phyloP scores from a whole-genome alignment of 2,797 vertebrate species.

The Danionella dracula region DNA sequence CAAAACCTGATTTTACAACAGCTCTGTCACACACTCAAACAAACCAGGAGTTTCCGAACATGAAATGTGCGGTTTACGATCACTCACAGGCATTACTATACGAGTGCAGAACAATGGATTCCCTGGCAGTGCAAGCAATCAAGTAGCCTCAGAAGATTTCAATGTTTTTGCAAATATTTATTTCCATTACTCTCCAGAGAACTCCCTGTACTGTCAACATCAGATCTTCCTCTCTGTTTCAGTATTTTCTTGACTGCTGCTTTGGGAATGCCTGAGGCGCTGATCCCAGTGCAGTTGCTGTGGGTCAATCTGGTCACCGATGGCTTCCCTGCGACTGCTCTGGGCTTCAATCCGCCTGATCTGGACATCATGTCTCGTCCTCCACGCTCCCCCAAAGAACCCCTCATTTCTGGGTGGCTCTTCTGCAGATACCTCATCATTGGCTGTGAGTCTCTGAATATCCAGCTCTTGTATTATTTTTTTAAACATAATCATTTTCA shows the following conservation, averaged over 20 bases:
- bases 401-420: slow-evolving; percentile 73
- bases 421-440: slow-evolving; percentile 77
- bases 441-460: slow-evolving; percentile 61
- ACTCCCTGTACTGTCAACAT: too few relatives aligned
- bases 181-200: too few relatives aligned
- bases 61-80: too few relatives aligned
- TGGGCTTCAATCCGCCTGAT: slow-evolving; percentile 76
- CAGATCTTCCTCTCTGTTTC: not conserved
- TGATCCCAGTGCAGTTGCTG: slow-evolving; percentile 74
- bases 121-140: too few relatives aligned
- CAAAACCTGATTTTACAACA: too few relatives aligned
- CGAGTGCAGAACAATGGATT: too few relatives aligned
- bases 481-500: not conserved
- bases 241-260: slow-evolving; percentile 76
- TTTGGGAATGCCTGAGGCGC: slow-evolving; percentile 74
- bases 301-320: slow-evolving; percentile 77
- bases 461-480: not conserved
- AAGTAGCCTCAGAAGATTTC: too few relatives aligned
- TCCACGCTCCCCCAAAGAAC: slow-evolving; percentile 70
- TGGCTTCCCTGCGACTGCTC: slow-evolving; percentile 73
- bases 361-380: slow-evolving; percentile 76
- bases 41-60: too few relatives aligned
- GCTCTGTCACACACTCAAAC: too few relatives aligned
- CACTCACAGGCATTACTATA: too few relatives aligned
- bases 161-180: too few relatives aligned